Conservation (phyloP, 2,888 invertebrate species). For the Sphaerolaimus hirsutus region DNA sequence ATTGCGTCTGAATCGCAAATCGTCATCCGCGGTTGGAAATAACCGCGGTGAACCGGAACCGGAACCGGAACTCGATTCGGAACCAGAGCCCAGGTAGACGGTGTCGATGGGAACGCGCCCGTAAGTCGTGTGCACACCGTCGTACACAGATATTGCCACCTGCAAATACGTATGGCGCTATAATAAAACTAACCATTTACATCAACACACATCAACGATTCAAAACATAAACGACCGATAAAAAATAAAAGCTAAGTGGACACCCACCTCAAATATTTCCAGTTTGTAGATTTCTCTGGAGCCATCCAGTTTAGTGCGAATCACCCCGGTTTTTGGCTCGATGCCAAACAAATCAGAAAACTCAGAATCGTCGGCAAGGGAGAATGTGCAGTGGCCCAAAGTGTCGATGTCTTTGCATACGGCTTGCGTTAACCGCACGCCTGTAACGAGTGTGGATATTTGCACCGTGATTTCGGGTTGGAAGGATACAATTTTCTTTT, state of each 20-base stretch:
- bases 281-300: conserved; percentile 18
- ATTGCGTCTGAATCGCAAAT: conserved; percentile 9
- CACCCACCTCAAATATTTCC: too few species aligned
- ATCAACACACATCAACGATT: too few species aligned
- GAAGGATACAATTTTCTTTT: too few species aligned
- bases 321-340: conserved; percentile 51
- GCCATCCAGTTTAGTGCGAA: too few species aligned
- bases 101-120: not conserved
- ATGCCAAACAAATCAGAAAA: conserved; percentile 40
- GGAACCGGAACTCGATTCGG: not conserved
- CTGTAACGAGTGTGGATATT: too few species aligned
- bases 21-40: too few species aligned
- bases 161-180: conserved; percentile 4
- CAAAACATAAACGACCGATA: too few species aligned
- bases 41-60: conserved; percentile 1
- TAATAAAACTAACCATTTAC: too few species aligned
- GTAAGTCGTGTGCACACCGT: conserved; percentile 11
- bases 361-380: conserved; percentile 2
- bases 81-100: conserved; percentile 3
- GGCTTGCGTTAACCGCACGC: conserved; percentile 20
- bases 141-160: conserved; percentile 10
- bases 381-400: conserved; percentile 11
- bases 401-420: conserved; percentile 25
- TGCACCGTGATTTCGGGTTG: too few species aligned
- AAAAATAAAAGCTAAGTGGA: too few species aligned